Conservation (phyloP, 2,113 vertebrate species). For the Megaceryle maxima region DNA sequence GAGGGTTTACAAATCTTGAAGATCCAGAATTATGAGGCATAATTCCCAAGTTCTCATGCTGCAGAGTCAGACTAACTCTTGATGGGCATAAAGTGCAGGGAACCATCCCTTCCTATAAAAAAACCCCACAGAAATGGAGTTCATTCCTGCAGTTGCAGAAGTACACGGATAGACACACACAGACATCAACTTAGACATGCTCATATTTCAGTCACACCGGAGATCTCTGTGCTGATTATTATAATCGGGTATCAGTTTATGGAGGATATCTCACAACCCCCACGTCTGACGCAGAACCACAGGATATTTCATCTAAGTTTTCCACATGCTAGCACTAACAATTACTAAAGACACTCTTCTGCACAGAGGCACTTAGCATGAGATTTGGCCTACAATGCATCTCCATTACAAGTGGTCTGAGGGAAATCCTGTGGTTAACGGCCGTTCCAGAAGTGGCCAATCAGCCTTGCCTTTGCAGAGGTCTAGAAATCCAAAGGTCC, state of each 20-base stretch:
- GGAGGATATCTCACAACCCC: not conserved
- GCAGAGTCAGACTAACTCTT: not conserved
- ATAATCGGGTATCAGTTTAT: not conserved
- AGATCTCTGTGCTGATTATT: not conserved
- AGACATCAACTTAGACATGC: not conserved
- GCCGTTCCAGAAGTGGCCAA: not conserved
- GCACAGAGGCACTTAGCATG: not conserved
- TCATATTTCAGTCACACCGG: not conserved
- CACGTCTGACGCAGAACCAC: not conserved
- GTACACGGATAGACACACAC: not conserved
- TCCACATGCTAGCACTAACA: not conserved
- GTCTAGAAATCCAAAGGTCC: not conserved
- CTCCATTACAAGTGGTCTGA: not conserved
- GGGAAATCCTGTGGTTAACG: not conserved
- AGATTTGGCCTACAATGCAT: not conserved
- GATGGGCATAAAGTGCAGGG: not conserved
- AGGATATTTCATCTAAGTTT: not conserved
- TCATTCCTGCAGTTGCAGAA: not conserved
- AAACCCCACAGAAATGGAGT: not conserved
- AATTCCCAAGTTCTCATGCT: not conserved
- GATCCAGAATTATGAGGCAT: not conserved
- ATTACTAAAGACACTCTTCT: not conserved
- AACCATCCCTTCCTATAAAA: not conserved
- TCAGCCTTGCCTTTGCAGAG: not conserved
- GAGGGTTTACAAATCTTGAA: not conserved